Percentiles rank a stretch among this genome's conserved stretches.
These are phyloP conservation scores for Corvus hawaiiensis DNA, from an alignment of 2,113 vertebrate genomes.

Conservation along the genomic window DNA sequence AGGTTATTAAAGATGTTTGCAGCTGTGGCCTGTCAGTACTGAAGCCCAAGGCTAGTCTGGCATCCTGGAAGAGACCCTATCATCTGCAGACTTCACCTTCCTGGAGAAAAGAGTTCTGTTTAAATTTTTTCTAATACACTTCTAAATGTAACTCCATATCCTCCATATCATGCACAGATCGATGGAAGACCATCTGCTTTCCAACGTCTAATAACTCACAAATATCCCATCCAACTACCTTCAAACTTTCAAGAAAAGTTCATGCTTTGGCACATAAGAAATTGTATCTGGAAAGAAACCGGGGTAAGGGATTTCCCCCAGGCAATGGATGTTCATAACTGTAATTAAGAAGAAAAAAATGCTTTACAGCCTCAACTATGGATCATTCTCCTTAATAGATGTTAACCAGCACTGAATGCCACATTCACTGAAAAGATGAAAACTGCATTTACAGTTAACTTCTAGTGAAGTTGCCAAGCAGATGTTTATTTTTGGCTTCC, in stretches of 20 bases:
- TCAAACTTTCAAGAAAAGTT: constrained; percentile 15
- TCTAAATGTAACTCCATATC: neutral
- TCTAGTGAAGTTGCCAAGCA: constrained; percentile 29
- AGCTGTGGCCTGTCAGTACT: neutral
- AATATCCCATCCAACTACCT: neutral
- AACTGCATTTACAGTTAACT: constrained; percentile 30
- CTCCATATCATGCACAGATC: neutral
- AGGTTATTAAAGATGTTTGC: neutral
- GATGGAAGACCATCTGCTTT: neutral
- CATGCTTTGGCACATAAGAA: constrained; percentile 1
- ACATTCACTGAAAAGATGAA: constrained; percentile 18
- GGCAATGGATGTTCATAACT: neutral
- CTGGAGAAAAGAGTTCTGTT: neutral
- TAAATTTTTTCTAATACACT: neutral
- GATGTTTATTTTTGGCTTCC: constrained; percentile 58
- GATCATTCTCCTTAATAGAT: neutral
- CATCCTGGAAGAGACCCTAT: neutral
- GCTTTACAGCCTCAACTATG: constrained; percentile 15
- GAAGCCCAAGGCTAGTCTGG: neutral
- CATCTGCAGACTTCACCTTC: neutral
- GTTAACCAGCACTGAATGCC: constrained; percentile 7
- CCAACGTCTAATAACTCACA: neutral
- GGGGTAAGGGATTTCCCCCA: neutral
- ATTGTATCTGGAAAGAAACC: constrained; percentile 41
- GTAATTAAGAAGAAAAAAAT: constrained; percentile 17